Evolutionary conservation across 2,888 invertebrate species (phyloP), one percentile per base, ranked within the genome.

Genomic region (Ischnura elegans): DNA sequence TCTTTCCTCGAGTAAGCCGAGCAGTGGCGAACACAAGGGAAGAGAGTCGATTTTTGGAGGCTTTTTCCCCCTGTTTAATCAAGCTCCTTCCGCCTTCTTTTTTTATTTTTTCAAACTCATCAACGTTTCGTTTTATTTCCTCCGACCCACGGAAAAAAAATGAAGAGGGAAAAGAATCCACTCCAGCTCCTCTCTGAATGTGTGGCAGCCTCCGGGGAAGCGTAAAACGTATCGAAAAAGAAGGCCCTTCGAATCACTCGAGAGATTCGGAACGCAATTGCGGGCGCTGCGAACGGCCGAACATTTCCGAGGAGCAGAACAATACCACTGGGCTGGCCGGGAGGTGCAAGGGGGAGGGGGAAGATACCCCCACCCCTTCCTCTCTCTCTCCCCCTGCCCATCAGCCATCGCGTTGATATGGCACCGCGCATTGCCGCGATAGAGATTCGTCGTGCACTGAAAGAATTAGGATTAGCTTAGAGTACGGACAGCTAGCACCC

Each of bases 81-180:
- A 76, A 76, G 76, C 76, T 76, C 76, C 36, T 25, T 76, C 19
- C 76, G 29, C n/a, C 36, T 13, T 36, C 19, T 61, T n/a, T 16
- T 76, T 76, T 76, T 76, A 29, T 66, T 66, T 29, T 76, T 76
- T 76, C 76, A 36, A 76, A 76, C 76, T 76, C 76, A 76, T 76
- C 76, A 76, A 76, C 76, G 76, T 76, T 76, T 29, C 76, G 76
- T 76, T 76, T 76, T 76, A 76, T 76, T 76, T 76, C 76, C 76
- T 76, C 76, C 36, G 36, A 3, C 76, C 21, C n/a, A n/a, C 61
- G 25, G 6, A 25, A 21, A 55, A 61, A 76, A 76, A 76, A n/a
- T n/a, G n/a, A n/a, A n/a, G n/a, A n/a, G n/a, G n/a, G n/a, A n/a
- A n/a, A n/a, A n/a, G n/a, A 76, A 76, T 76, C 76, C 76, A 76